Conservation (phyloP, 2,888 invertebrate genomes). For the Cantharis rufa region DNA sequence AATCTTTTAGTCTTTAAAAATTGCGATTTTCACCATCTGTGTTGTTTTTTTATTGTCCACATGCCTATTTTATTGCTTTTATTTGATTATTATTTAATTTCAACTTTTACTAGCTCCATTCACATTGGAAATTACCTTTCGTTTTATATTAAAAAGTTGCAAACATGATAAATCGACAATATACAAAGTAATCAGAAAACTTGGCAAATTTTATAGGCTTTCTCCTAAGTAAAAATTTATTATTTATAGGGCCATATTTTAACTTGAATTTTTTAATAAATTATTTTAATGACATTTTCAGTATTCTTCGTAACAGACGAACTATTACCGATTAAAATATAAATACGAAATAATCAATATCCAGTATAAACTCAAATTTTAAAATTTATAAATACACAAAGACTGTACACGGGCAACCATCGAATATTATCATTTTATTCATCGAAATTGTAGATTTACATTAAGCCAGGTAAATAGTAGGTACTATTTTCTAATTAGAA, state of each 20-base stretch:
- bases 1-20: slow-evolving; percentile 17
- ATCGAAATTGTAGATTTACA: too few species aligned
- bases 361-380: too few species aligned
- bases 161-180: not conserved
- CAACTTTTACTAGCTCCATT: not conserved
- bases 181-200: not conserved
- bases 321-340: too few species aligned
- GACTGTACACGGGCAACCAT: too few species aligned
- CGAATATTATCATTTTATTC: too few species aligned
- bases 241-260: not conserved
- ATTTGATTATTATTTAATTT: not conserved
- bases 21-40: slow-evolving; percentile 25
- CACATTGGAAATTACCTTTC: not conserved
- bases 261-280: not conserved
- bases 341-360: not conserved
- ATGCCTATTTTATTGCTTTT: not conserved
- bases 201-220: not conserved
- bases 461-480: too few species aligned
- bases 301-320: not conserved
- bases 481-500: too few species aligned
- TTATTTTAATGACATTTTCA: not conserved
- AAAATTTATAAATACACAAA: too few species aligned
- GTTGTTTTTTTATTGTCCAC: slow-evolving; percentile 6
- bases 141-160: not conserved
- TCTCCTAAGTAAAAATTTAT: not conserved